phyloP scores from a whole-genome alignment of 2,888 invertebrate genomes.

The Stenotaenia linearis region DNA sequence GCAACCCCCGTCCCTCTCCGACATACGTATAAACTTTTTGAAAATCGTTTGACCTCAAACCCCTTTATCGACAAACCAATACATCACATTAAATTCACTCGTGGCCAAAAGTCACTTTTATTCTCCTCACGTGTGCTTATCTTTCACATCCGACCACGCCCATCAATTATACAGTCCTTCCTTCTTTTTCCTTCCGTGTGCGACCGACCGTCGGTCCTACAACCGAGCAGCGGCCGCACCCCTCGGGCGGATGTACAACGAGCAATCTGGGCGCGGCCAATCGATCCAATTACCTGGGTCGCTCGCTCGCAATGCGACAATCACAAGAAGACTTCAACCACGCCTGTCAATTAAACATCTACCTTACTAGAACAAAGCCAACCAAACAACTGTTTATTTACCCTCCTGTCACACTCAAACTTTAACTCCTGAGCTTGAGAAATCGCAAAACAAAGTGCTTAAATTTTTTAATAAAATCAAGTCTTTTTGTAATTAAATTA shows the following conservation, averaged over 20 bases:
- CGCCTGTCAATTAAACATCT: conserved; percentile 23
- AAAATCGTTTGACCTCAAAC: conserved; percentile 21
- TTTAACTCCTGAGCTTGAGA: no score
- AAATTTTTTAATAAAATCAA: no score
- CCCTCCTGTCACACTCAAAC: not conserved
- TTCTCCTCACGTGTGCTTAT: conserved; percentile 15
- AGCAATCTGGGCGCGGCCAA: conserved; percentile 24
- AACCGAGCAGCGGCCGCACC: not conserved
- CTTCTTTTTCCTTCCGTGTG: conserved; percentile 19
- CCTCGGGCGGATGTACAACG: conserved; percentile 2
- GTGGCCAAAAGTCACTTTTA: not conserved
- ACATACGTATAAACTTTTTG: not conserved
- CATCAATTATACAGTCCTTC: conserved; percentile 26
- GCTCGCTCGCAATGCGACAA: not conserved
- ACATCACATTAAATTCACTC: not conserved
- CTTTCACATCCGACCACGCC: conserved; percentile 14
- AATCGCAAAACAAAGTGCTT: not conserved
- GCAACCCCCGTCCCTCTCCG: not conserved
- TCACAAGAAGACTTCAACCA: not conserved
- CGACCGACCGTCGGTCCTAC: not conserved
- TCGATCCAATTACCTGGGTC: conserved; percentile 20
- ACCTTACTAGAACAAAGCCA: not conserved
- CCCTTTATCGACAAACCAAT: conserved; percentile 7
- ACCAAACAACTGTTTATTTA: not conserved
- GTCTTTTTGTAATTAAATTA: no score